Evolutionary conservation across 2,888 invertebrate genomes (phyloP), one percentile per base, ranked within the genome.

Genomic region (Megalurothrips usitatus): DNA sequence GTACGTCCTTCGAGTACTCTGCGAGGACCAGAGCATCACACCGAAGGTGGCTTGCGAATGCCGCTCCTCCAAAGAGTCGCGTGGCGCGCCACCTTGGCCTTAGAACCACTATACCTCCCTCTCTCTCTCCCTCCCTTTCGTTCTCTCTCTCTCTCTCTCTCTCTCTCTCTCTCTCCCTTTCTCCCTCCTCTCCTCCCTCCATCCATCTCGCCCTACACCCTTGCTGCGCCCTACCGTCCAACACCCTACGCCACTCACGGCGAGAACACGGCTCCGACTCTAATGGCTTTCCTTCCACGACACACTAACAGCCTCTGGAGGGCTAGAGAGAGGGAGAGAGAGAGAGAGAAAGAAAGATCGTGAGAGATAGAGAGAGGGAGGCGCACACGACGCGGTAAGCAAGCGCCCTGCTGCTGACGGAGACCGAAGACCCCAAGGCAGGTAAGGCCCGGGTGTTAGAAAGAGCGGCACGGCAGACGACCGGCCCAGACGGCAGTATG

Each of bases 231-330:
- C 26, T 26, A 12, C 26, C 8, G 23, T 11, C 58, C n/a, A n/a
- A 17, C 58, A 58, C 58, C 52, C 52, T 19, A 52, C 52, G 14
- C 58, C 58, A 58, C 58, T 58, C 58, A 58, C 58, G n/a, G 58
- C n/a, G 58, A n/a, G 58, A 68, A 68, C 68, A 68, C 68, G 23
- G 68, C 23, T 52, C 52, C 52, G 52, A 52, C 52, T 68, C 68
- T 68, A 68, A 68, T 68, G 68, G 68, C 68, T 68, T 68, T 68
- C 68, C 68, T 68, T 68, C 68, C 68, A 68, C 68, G 68, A 68
- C 68, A 68, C 68, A 68, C 68, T 68, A 68, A 68, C 68, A 68
- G 68, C 23, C 23, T 11, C 8, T 23, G 23, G 23, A 11, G 68
- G 11, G 68, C 23, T 23, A 8, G 34, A 58, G 19, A 14, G 19